Base-by-base conservation (phyloP, 2,888 invertebrate species). In the Stenichneumon culpator region DNA sequence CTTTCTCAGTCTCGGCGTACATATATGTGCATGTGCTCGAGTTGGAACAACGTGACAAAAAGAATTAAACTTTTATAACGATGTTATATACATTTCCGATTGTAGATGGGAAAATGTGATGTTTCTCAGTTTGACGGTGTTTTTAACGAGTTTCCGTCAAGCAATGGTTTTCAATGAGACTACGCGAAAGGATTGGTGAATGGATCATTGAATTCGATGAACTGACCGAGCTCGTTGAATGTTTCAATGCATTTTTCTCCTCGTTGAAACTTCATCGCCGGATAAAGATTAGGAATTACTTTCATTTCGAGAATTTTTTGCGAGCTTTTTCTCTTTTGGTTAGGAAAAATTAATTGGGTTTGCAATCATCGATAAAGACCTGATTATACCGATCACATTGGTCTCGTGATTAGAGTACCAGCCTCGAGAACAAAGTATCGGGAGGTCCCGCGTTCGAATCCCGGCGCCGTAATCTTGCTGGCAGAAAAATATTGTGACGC, bases 41-140 rank as follows among this genome's bases (percentile, higher is more conserved):
- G 39, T 65, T 74, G 52, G 32, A 22, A 73, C 16, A 44, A 22
- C 63, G 22, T 11, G 44, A 57, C 36, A 14, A 25, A 50, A 28
- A 36, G 44, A 63, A 50, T 50, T 47, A 75, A 75, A 74, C 47
- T 69, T 68, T 44, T 69, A 47, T 69, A 69, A 78, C 25, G 68
- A 57, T 57, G 28, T 78, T 44, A 47, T 16, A 16, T 47, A 47
- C 44, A 16, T 47, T 47, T 3, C 16, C 16, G 44, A 47, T 16
- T 16, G 16, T 16, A 16, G 16, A 47, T 47, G 0, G 16, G 16
- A 4, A 47, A 47, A 47, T 47, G 0, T 14, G 16, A 44, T 16
- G 4, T 47, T 47, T 16, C 3, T 2, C 2, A 39, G 11, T 39
- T 39, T 39, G 9, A 3, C 16, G 16, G 16, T 47, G 16, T 47